Evolutionary conservation across 1,140 invertebrate species (phyloP).

Genomic region (Pararge aegeria): DNA sequence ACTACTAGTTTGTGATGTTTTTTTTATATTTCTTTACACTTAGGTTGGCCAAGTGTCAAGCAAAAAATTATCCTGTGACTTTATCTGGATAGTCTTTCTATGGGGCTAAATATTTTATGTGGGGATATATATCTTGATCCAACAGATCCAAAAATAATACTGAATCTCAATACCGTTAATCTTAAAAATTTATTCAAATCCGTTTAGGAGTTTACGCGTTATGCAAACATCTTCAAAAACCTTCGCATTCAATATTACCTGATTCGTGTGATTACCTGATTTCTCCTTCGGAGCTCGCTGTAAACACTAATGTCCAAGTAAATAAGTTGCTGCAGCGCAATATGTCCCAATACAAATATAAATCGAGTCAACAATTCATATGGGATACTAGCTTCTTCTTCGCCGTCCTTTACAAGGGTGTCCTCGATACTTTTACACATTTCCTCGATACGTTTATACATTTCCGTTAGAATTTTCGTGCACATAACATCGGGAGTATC

Average conservation of each 20-base stretch:
- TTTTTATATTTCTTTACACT: too few relatives aligned
- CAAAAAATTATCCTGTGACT: too few relatives aligned
- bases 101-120: too few relatives aligned
- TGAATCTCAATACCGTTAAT: too few relatives aligned
- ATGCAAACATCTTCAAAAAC: too few relatives aligned
- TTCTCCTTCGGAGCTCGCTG: conserved; percentile 77
- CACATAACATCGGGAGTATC: conserved; percentile 69
- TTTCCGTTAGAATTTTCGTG: conserved; percentile 59
- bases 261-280: conserved; percentile 51
- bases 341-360: conserved; percentile 85
- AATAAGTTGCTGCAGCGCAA: conserved; percentile 87
- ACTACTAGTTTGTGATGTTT: too few relatives aligned
- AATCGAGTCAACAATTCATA: conserved; percentile 82
- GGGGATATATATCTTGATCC: too few relatives aligned
- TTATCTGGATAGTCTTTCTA: too few relatives aligned
- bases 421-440: too few relatives aligned
- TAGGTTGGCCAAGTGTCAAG: too few relatives aligned
- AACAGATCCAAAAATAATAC: too few relatives aligned
- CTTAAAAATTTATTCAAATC: neutral
- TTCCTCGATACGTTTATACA: conserved; percentile 73
- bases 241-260: neutral
- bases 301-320: conserved; percentile 89
- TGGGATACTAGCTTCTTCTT: conserved; percentile 56
- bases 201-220: too few relatives aligned
- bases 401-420: conserved; percentile 57